These are phyloP conservation scores for Bungarus multicinctus DNA, from an alignment of 2,113 vertebrate genomes.

Conservation along the genomic window DNA sequence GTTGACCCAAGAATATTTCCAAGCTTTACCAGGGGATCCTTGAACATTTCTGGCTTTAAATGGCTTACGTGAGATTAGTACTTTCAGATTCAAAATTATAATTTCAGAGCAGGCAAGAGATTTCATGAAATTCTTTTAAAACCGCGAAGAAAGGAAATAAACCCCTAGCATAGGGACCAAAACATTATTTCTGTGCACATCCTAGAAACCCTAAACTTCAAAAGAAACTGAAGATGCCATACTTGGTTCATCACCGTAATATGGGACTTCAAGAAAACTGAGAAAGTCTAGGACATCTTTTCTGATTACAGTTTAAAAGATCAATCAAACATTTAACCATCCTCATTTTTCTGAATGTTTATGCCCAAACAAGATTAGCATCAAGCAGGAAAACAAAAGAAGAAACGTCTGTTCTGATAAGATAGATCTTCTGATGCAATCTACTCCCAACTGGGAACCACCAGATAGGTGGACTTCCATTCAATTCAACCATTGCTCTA, in stretches of 20 bases:
- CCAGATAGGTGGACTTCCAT: neutral
- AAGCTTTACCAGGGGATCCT: neutral
- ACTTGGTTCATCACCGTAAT: neutral
- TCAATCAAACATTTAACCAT: neutral
- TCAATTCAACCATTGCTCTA: neutral
- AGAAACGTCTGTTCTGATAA: conserved; percentile 40
- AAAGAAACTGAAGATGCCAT: neutral
- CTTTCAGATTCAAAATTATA: neutral
- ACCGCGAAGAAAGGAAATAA: neutral
- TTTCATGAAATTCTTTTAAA: neutral
- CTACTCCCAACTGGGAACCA: neutral
- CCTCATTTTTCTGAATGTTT: neutral
- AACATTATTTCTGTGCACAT: neutral
- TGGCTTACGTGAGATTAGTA: neutral
- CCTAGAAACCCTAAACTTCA: neutral
- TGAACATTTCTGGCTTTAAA: neutral
- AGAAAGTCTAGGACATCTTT: neutral
- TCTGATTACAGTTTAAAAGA: neutral
- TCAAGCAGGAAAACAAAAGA: conserved; percentile 34
- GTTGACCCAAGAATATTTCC: neutral
- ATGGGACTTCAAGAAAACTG: neutral
- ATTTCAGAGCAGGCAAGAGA: neutral
- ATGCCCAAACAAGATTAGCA: neutral
- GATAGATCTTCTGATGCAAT: conserved; percentile 8
- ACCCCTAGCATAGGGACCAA: neutral